Conservation (phyloP, 2,113 vertebrate species). For the Regulus satrapa region DNA sequence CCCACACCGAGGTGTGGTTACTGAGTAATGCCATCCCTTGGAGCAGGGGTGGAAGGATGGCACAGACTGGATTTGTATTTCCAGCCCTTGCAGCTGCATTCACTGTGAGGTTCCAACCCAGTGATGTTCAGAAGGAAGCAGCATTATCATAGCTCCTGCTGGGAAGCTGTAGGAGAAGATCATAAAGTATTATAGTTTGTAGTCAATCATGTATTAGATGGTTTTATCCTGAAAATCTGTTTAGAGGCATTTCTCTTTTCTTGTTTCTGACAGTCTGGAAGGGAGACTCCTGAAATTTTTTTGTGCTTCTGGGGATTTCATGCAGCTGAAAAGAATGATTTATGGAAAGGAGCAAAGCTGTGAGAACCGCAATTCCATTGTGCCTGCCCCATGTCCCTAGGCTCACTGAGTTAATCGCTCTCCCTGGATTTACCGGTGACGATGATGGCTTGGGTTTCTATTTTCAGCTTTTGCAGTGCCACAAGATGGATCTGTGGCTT, state of each 20-base stretch:
- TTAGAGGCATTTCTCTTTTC: background rate
- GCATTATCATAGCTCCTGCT: background rate
- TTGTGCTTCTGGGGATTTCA: background rate
- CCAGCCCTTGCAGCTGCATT: background rate
- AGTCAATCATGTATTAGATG: background rate
- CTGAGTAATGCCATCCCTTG: rapidly evolving
- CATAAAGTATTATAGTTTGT: background rate
- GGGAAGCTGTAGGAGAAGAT: background rate
- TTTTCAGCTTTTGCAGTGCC: background rate
- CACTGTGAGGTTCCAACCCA: background rate
- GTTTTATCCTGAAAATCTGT: background rate
- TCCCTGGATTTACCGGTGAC: background rate
- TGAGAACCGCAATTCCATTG: background rate
- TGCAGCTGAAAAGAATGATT: background rate
- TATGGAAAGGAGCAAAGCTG: background rate
- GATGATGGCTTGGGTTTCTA: background rate
- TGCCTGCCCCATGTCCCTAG: background rate
- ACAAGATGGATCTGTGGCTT: background rate
- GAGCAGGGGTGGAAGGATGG: background rate
- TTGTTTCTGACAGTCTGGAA: background rate
- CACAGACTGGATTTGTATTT: background rate
- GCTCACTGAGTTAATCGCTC: background rate
- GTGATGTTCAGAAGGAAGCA: background rate
- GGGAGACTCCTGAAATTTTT: background rate
- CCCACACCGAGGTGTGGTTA: background rate